Conservation (phyloP, 1,140 invertebrate species). For the Mylabris phalerata region DNA sequence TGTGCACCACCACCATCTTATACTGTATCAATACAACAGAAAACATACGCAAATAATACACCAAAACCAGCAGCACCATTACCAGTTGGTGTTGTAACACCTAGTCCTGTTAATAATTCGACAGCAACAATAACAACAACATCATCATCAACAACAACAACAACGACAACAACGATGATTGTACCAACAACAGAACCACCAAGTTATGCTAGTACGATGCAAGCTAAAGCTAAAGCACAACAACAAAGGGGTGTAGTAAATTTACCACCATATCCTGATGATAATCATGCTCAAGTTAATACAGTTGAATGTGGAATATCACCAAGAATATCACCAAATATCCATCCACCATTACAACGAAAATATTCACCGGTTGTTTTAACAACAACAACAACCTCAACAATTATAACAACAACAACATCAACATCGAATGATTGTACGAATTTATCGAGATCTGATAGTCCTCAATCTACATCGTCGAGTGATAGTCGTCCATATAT, state of each 20-base stretch:
- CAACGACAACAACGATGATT: conserved; percentile 37
- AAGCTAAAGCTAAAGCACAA: conserved; percentile 61
- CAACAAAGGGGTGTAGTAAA: conserved; percentile 36
- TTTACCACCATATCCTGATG: conserved; percentile 58
- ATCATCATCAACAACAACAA: conserved; percentile 79
- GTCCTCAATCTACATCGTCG: conserved; percentile 47
- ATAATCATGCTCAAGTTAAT: conserved; percentile 34
- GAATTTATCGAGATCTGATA: conserved; percentile 50
- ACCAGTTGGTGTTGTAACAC: conserved; percentile 44
- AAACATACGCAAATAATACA: conserved; percentile 45
- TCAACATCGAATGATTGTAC: conserved; percentile 42
- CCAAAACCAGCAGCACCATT: conserved; percentile 51
- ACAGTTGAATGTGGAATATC: conserved; percentile 45
- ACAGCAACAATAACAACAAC: conserved; percentile 44
- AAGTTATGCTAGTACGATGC: conserved; percentile 87
- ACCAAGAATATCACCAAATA: conserved; percentile 45
- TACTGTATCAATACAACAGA: conserved; percentile 71
- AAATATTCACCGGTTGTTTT: conserved; percentile 54
- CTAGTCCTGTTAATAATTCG: conserved; percentile 24
- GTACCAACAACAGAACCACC: conserved; percentile 83
- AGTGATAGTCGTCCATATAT: conserved; percentile 45
- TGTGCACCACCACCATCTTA: conserved; percentile 71
- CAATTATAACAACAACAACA: too few relatives aligned
- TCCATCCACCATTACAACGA: conserved; percentile 53
- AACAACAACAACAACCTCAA: too few relatives aligned